Conservation (phyloP, 2,797 vertebrate genomes). For the Momotus momota region DNA sequence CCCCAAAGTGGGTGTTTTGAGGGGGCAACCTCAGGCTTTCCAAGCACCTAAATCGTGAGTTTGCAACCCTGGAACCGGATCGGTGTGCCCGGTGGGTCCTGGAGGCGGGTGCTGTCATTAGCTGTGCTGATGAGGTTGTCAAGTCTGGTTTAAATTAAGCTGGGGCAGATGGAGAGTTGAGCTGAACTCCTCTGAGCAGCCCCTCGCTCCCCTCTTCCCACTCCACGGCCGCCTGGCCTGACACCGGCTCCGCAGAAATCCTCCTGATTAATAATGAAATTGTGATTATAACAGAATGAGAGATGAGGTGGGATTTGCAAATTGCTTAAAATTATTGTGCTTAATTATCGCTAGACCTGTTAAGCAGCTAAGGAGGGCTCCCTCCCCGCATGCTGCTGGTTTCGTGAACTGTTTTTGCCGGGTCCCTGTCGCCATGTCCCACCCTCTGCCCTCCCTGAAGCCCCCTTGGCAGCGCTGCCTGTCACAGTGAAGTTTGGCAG, state of each 20-base stretch:
- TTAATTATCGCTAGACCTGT: not conserved
- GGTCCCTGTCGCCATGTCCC: accelerated
- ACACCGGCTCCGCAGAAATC: accelerated
- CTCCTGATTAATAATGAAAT: accelerated
- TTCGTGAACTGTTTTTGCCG: accelerated
- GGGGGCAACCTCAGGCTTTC: not conserved
- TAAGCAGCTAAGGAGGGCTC: not conserved
- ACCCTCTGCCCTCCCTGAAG: accelerated
- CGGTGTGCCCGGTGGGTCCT: not conserved
- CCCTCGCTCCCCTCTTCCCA: not conserved
- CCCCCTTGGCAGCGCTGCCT: not conserved
- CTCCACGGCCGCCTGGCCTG: not conserved
- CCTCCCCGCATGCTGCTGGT: not conserved
- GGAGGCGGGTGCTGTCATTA: not conserved
- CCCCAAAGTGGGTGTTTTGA: not conserved
- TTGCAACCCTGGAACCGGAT: not conserved
- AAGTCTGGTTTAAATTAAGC: not conserved
- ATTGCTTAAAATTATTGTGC: not conserved
- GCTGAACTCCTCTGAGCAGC: not conserved
- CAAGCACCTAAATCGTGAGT: accelerated
- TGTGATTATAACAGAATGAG: not conserved
- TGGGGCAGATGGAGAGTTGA: not conserved
- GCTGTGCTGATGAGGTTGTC: not conserved
- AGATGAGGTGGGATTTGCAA: not conserved
- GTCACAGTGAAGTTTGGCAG: accelerated